Base-by-base conservation (phyloP, 2,888 invertebrate genomes). In the Lysandra bellargus region DNA sequence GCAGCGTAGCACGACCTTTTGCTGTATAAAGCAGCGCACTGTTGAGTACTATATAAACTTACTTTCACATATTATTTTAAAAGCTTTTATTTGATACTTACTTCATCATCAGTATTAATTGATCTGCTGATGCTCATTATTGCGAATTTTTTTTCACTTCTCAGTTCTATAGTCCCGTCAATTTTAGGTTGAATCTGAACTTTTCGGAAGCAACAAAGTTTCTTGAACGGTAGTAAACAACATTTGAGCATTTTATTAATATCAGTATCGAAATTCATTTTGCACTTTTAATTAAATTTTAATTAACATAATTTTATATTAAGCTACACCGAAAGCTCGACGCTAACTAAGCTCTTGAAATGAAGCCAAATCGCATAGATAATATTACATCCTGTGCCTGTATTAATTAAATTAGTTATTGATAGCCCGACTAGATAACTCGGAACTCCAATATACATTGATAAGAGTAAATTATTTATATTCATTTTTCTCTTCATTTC, bases 321-420 rank as follows among this genome's bases (percentile, higher is more conserved):
- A 64, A 64, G 30, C 64, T 64, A 30, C 12, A 64, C 30, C 12
- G 4, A 23, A 64, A 12, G 64, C 64, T 64, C 64, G 4, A 2
- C 64, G 64, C 64, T 64, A 64, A 64, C 64, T 64, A 64, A 64
- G 23, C 64, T 64, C 23, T 64, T 64, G 64, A 64, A 64, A 64
- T 30, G 30, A 64, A 64, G 64, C 64, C 64, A 64, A 64, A 64
- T 30, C 30, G 30, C 64, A 64, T 64, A 64, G 64, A 30, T 64
- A 73, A 73, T n/a, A 73, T 73, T 73, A 73, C 40, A 73, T 40
- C 64, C 64, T 73, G n/a, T 5, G 73, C 40, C 73, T 40, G 73
- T 40, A 23, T 73, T 73, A 73, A 73, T 73, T 40, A 73, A 73
- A 40, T 40, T 17, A 40, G 33, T 73, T 73, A 73, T 73, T 73